Evolutionary conservation across 2,888 invertebrate species (phyloP).

Genomic region (Alcis repandata): DNA sequence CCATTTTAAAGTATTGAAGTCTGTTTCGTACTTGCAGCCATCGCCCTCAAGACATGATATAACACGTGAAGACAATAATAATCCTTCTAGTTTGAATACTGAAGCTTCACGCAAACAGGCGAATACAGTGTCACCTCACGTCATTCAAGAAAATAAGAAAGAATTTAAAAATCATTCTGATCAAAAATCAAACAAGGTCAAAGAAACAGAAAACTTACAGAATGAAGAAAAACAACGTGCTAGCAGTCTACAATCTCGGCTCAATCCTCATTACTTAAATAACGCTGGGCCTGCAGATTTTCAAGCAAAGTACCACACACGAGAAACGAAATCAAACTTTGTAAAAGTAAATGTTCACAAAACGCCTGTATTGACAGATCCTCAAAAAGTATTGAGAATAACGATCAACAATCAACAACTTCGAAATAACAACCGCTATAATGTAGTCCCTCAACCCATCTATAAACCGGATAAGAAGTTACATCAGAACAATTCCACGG

Average conservation of each 20-base stretch:
- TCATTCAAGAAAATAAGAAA: not conserved
- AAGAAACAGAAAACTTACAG: not conserved
- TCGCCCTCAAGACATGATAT: not conserved
- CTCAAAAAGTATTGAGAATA: conserved; percentile 52
- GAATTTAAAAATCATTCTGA: conserved; percentile 5
- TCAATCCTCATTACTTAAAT: not conserved
- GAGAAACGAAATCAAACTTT: conserved; percentile 50
- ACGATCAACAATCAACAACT: not conserved
- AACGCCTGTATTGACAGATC: conserved; percentile 50
- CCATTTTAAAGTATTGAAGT: conserved; percentile 15
- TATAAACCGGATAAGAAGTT: conserved; percentile 42
- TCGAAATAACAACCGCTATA: conserved; percentile 51
- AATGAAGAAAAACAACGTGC: conserved; percentile 3
- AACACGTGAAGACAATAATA: not conserved
- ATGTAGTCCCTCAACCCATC: conserved; percentile 39
- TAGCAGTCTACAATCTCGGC: not conserved
- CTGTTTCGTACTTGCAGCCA: not conserved
- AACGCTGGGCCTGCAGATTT: not conserved
- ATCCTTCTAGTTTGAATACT: not conserved
- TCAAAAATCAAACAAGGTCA: not conserved
- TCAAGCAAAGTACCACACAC: conserved; percentile 5
- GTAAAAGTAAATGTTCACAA: conserved; percentile 57
- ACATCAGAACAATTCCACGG: conserved; percentile 42
- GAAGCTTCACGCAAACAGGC: conserved; percentile 4
- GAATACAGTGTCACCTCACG: not conserved